Percentiles rank a stretch among this genome's conserved stretches.
These are phyloP conservation scores for Pyrrhia umbra DNA, from an alignment of 2,888 invertebrate species.

Conservation along the genomic window DNA sequence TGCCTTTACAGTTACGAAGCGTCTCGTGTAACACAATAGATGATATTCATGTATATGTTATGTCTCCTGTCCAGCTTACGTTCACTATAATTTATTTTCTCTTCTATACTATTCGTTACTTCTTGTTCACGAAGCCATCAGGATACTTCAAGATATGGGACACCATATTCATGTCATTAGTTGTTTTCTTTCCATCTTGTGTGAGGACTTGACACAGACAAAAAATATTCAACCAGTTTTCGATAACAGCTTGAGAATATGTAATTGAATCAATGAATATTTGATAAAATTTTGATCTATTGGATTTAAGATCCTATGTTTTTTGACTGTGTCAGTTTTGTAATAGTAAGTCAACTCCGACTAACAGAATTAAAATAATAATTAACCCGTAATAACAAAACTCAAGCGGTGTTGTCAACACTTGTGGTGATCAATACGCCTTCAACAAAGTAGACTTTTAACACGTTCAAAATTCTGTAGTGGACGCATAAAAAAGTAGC, in stretches of 20 bases:
- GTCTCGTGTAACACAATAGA: slow-evolving; percentile 35
- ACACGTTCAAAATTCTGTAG: not conserved
- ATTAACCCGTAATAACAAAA: not conserved
- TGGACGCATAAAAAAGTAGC: not conserved
- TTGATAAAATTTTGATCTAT: not conserved
- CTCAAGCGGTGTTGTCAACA: too few relatives aligned
- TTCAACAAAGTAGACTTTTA: not conserved
- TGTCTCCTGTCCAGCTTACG: slow-evolving; percentile 60
- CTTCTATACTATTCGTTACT: slow-evolving; percentile 43
- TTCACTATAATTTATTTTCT: slow-evolving; percentile 52
- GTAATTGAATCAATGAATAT: not conserved
- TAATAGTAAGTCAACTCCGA: slow-evolving; percentile 58
- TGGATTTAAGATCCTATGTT: not conserved
- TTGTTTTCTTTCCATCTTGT: slow-evolving; percentile 60
- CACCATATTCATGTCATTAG: slow-evolving; percentile 75
- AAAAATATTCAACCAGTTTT: not conserved
- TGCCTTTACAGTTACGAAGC: slow-evolving; percentile 37
- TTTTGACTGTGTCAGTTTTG: slow-evolving; percentile 48
- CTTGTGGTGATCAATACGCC: not conserved
- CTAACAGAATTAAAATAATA: slow-evolving; percentile 40
- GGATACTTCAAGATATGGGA: slow-evolving; percentile 71
- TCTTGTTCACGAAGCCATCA: slow-evolving; percentile 56
- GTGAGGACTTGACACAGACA: slow-evolving; percentile 48
- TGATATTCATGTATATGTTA: slow-evolving; percentile 46
- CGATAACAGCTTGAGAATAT: not conserved